phyloP scores from a whole-genome alignment of 2,888 invertebrate species.

The Drosophila dives region DNA sequence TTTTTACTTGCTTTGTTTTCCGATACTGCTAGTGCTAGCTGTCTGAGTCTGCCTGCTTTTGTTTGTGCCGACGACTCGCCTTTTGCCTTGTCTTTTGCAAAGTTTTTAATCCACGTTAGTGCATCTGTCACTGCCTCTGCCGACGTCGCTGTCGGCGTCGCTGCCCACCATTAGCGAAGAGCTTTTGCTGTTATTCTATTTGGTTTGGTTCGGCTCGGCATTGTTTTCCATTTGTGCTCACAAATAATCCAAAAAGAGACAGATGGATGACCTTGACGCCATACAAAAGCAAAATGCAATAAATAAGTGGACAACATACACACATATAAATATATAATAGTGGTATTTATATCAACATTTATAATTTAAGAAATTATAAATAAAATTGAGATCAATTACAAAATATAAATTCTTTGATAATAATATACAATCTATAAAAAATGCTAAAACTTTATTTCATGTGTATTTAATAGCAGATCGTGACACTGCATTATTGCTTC shows the following conservation, averaged over 20 bases:
- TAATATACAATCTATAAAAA: background rate
- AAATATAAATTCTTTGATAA: background rate
- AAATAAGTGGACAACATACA: conserved; percentile 10
- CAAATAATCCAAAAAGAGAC: conserved; percentile 45
- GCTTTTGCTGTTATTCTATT: conserved; percentile 32
- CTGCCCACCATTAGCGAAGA: conserved; percentile 41
- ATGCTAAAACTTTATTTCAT: background rate
- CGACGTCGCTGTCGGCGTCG: conserved; percentile 17
- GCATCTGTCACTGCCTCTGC: conserved; percentile 52
- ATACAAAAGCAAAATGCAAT: conserved; percentile 18
- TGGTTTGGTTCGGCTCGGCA: conserved; percentile 1
- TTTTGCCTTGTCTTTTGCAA: conserved; percentile 47
- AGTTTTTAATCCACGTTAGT: conserved; percentile 63
- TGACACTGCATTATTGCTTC: conserved; percentile 27
- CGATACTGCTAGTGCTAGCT: conserved; percentile 13
- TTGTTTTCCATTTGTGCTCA: conserved; percentile 31
- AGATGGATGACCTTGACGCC: conserved; percentile 41
- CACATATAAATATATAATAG: background rate
- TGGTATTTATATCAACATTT: background rate
- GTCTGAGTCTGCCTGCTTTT: conserved; percentile 31
- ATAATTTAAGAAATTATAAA: background rate
- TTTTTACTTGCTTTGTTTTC: conserved; percentile 27
- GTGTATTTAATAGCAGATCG: conserved; percentile 24
- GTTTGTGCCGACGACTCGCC: conserved; percentile 20
- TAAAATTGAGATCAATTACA: background rate